Conservation (phyloP, 1,140 invertebrate genomes). For the Platorchestia sp. region DNA sequence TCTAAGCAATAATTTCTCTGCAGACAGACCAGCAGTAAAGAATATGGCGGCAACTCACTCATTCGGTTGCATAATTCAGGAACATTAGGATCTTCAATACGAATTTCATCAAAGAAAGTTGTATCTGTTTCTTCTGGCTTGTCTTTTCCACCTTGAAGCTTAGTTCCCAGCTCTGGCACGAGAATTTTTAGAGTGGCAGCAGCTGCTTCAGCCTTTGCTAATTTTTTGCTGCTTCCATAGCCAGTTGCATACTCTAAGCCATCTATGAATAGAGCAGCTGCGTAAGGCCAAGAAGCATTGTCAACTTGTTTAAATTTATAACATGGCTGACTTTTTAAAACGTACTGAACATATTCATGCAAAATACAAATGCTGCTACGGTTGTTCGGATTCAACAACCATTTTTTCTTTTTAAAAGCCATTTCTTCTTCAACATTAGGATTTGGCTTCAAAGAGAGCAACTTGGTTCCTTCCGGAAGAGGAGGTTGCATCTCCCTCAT, state of each 20-base stretch:
- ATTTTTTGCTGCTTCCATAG: slow-evolving; percentile 93
- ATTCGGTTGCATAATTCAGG: slow-evolving; percentile 94
- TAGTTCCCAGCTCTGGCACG: slow-evolving; percentile 92
- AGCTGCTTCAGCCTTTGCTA: slow-evolving; percentile 93
- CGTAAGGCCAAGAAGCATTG: slow-evolving; percentile 93
- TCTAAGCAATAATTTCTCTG: slow-evolving; percentile 92
- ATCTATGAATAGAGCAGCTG: slow-evolving; percentile 92
- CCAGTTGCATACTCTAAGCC: slow-evolving; percentile 93
- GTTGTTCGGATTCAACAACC: slow-evolving; percentile 94
- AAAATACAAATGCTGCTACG: slow-evolving; percentile 96
- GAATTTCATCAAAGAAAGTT: slow-evolving; percentile 92
- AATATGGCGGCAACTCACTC: slow-evolving; percentile 94
- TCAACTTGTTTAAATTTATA: slow-evolving; percentile 95
- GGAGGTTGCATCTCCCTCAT: slow-evolving; percentile 75
- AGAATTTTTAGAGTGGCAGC: slow-evolving; percentile 90
- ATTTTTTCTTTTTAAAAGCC: slow-evolving; percentile 77
- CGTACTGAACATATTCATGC: slow-evolving; percentile 96
- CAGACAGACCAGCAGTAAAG: slow-evolving; percentile 91
- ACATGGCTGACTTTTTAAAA: slow-evolving; percentile 90
- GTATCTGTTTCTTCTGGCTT: slow-evolving; percentile 76
- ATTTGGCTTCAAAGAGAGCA: slow-evolving; percentile 61
- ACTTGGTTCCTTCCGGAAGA: slow-evolving; percentile 66
- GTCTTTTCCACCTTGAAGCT: slow-evolving; percentile 70
- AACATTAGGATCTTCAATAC: slow-evolving; percentile 92
- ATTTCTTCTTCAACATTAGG: slow-evolving; percentile 53